Evolutionary conservation across 2,113 vertebrate species (phyloP), one percentile per base, ranked within the genome.

Genomic region (Actenoides lindsayi): DNA sequence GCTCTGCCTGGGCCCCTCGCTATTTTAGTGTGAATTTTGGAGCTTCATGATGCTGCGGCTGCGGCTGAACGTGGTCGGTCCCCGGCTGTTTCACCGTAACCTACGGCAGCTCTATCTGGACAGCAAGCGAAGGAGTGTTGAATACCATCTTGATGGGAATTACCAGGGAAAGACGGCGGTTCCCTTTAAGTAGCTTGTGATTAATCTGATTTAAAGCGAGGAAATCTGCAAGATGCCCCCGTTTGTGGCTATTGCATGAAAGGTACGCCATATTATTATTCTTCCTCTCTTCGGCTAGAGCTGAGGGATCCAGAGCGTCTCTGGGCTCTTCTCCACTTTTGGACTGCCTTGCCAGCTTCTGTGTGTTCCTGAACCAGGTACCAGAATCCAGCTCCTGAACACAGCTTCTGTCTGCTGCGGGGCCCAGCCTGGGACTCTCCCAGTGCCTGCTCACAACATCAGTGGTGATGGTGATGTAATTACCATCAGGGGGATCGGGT

Each of bases 121-220:
- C 51, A 83, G 83, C 51, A 3, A 65, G 37, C 0, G 1, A 12
- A 67, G 67, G 51, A 35, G 54, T 1, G 3, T 11, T 85, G 84
- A 20, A 10, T 83, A 50, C 39, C 2, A 0, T 50, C 78, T 74
- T 77, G 11, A 24, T 59, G 78, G 87, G 79, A 62, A 86, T 83
- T 90, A 77, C 63, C 5, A 28, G 57, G 69, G 74, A 53, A 82
- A 95, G 54, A n/a, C 56, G 70, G 76, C 65, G 87, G 67, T 95
- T 96, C 83, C 82, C 78, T 90, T 88, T 91, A 93, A 96, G 92
- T 74, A 86, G 92, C 87, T 96, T 63, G 67, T 77, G 82, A 82
- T 94, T 94, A 93, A 91, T 91, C 85, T 77, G 79, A 83, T 94
- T 94, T 67, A 74, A 86, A 88, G 79, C 4, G 3, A 88, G 90